phyloP scores from a whole-genome alignment of 1,140 invertebrate genomes.

The Drosophila subobscura region DNA sequence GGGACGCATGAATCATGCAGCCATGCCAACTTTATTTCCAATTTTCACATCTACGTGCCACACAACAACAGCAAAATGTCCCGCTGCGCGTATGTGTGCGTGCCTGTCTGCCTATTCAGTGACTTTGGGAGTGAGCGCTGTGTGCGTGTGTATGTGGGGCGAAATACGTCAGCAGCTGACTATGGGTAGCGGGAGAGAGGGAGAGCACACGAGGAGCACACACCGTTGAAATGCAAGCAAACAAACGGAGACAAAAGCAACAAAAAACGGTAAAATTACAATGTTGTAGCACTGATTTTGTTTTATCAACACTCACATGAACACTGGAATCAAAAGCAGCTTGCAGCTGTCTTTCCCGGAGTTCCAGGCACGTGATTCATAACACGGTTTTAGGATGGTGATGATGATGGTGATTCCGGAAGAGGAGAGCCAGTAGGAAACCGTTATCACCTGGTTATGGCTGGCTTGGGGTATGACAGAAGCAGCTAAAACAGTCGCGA shows the following conservation, averaged over 20 bases:
- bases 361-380: conserved; percentile 65
- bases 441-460: conserved; percentile 31
- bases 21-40: conserved; percentile 51
- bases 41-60: conserved; percentile 64
- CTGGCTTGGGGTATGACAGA: conserved; percentile 42
- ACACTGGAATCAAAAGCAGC: conserved; percentile 15
- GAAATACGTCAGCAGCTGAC: conserved; percentile 63
- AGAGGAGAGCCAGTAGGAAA: conserved; percentile 28
- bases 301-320: conserved; percentile 48
- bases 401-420: conserved; percentile 12
- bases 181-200: conserved; percentile 7
- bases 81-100: conserved; percentile 25
- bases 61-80: conserved; percentile 43
- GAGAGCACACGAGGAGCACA: conserved; percentile 15
- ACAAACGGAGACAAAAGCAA: conserved; percentile 14
- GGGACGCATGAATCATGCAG: conserved; percentile 57
- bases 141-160: conserved; percentile 12
- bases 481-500: conserved; percentile 45
- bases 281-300: conserved; percentile 50
- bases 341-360: conserved; percentile 42
- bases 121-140: too few species aligned
- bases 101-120: conserved; percentile 3
- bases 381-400: conserved; percentile 40
- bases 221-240: conserved; percentile 24
- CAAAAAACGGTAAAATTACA: conserved; percentile 50